phyloP scores from a whole-genome alignment of 2,797 vertebrate genomes.

The Geotrypetes seraphini region DNA sequence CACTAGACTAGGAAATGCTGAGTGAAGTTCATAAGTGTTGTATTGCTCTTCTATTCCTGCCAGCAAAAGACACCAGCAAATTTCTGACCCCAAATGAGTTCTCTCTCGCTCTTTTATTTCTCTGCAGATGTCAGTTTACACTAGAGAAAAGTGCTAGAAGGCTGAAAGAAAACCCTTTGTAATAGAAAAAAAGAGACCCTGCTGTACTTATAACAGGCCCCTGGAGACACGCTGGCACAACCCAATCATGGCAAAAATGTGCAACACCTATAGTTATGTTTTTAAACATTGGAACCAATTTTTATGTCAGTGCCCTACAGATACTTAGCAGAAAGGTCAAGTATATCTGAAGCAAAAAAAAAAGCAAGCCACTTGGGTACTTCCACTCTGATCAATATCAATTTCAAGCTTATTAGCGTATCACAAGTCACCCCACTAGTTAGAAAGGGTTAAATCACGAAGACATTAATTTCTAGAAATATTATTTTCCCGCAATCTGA shows the following conservation, averaged over 20 bases:
- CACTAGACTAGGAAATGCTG: no score
- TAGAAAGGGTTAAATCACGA: constrained; percentile 37
- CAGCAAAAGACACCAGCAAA: no score
- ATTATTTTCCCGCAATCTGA: constrained; percentile 29
- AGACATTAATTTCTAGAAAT: constrained; percentile 54
- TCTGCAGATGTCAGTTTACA: constrained; percentile 51
- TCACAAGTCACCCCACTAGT: constrained; percentile 52
- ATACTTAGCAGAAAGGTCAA: constrained; percentile 47
- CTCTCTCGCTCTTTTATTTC: constrained; percentile 43
- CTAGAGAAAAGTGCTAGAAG: constrained; percentile 32
- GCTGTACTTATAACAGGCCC: constrained; percentile 35
- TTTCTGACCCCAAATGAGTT: constrained; percentile 16
- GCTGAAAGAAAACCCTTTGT: no score
- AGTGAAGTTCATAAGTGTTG: no score
- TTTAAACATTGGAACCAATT: constrained; percentile 36
- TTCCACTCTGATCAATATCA: constrained; percentile 58
- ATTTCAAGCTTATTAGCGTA: constrained; percentile 55
- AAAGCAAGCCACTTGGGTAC: constrained; percentile 46
- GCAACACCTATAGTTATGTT: constrained; percentile 20
- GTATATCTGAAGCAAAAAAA: constrained; percentile 43
- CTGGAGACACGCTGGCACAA: constrained; percentile 29
- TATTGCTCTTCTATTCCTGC: no score
- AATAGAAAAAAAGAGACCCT: constrained; percentile 42
- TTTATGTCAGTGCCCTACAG: constrained; percentile 42
- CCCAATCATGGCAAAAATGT: constrained; percentile 11